These are phyloP conservation scores for Chelonus formosanus DNA, from an alignment of 2,888 invertebrate genomes.

Conservation along the genomic window DNA sequence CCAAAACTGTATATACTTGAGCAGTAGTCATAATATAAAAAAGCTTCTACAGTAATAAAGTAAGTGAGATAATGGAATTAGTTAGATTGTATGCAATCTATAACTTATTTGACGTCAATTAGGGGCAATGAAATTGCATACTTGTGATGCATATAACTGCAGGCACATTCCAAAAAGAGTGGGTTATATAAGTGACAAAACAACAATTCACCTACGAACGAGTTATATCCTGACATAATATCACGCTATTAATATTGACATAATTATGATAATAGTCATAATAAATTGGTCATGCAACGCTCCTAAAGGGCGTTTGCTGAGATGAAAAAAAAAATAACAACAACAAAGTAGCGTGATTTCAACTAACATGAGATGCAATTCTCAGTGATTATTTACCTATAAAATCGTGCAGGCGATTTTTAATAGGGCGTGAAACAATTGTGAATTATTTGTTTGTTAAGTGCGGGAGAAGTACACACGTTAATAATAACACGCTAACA, in stretches of 20 bases:
- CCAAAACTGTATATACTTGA: no score
- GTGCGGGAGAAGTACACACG: not conserved
- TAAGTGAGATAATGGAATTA: no score
- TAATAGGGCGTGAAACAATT: conserved; percentile 12
- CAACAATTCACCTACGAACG: not conserved
- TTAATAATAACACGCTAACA: not conserved
- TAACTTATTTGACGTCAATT: not conserved
- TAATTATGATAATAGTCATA: not conserved
- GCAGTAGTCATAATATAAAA: no score
- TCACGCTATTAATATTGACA: no score
- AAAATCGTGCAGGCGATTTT: conserved; percentile 24
- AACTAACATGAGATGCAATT: conserved; percentile 8
- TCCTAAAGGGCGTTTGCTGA: not conserved
- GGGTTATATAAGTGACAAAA: conserved; percentile 17
- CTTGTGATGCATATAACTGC: conserved; percentile 35
- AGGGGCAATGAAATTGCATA: conserved; percentile 8
- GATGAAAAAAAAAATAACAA: conserved; percentile 3
- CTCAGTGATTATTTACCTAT: conserved; percentile 12
- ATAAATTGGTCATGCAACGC: conserved; percentile 5
- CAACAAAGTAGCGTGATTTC: not conserved
- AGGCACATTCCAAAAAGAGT: conserved; percentile 40
- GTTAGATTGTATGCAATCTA: no score
- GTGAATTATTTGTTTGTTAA: not conserved
- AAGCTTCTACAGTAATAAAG: no score
- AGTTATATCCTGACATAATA: not conserved